Conservation (phyloP, 2,797 vertebrate species). For the Ctenosaura bakeri region DNA sequence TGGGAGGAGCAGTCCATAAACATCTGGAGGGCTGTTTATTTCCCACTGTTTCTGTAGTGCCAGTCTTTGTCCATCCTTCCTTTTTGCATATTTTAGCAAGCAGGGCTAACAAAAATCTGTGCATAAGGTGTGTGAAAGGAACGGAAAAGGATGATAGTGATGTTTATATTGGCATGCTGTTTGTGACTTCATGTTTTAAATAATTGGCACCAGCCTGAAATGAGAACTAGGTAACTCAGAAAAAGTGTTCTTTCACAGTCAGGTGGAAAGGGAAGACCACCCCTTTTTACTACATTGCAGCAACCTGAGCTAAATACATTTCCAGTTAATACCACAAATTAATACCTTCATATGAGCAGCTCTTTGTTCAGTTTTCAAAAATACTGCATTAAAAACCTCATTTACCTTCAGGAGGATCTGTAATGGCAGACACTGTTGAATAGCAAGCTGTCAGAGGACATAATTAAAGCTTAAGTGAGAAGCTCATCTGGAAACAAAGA, state of each 20-base stretch:
- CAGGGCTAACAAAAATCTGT: neutral
- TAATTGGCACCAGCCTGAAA: neutral
- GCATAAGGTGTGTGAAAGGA: neutral
- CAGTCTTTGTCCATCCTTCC: neutral
- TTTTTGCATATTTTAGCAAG: neutral
- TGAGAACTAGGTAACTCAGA: neutral
- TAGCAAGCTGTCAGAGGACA: neutral
- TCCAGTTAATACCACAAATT: neutral
- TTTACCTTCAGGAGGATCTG: neutral
- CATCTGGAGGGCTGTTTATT: neutral
- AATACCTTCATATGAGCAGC: neutral
- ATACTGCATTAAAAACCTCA: neutral
- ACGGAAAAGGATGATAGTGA: neutral
- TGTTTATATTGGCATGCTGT: neutral
- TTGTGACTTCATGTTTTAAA: neutral
- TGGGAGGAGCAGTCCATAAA: neutral
- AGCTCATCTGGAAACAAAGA: neutral
- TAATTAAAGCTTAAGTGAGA: slow-evolving; percentile 22
- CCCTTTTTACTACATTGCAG: neutral
- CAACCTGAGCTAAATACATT: neutral
- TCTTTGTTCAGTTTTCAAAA: neutral
- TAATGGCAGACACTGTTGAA: neutral
- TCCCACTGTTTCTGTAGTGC: neutral
- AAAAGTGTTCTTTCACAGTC: neutral
- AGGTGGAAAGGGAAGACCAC: neutral